phyloP scores from a whole-genome alignment of 2,113 vertebrate species.

The Daphoenositta chrysoptera region DNA sequence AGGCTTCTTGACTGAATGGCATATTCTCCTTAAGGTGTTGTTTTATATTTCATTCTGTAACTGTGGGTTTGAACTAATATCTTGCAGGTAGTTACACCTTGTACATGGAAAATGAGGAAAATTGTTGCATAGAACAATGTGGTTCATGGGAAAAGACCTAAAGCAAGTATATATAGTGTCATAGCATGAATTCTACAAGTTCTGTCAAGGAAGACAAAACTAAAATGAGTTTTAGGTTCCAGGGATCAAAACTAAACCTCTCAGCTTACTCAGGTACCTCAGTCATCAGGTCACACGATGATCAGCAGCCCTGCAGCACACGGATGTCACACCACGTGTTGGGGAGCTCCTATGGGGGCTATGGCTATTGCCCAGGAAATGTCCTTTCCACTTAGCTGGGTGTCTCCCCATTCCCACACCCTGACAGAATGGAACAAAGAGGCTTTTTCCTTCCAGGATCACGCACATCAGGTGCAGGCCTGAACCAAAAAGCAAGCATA shows the following conservation, averaged over 20 bases:
- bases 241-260: not conserved
- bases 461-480: not conserved
- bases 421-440: constrained; percentile 57
- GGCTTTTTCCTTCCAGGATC: constrained; percentile 43
- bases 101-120: not conserved
- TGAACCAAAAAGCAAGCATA: not conserved
- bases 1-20: not conserved
- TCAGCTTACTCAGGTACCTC: not conserved
- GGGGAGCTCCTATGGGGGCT: not conserved
- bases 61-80: not conserved
- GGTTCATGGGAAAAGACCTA: not conserved
- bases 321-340: not conserved
- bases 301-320: not conserved
- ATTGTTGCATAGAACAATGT: not conserved
- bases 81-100: not conserved
- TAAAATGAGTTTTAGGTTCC: not conserved
- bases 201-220: not conserved
- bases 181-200: not conserved
- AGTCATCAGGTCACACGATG: not conserved
- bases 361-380: constrained; percentile 42
- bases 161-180: not conserved
- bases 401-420: constrained; percentile 51
- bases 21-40: not conserved
- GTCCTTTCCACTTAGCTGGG: constrained; percentile 47
- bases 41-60: not conserved